Conservation (phyloP, 2,888 invertebrate genomes). For the Chalcosyrphus nemorum region DNA sequence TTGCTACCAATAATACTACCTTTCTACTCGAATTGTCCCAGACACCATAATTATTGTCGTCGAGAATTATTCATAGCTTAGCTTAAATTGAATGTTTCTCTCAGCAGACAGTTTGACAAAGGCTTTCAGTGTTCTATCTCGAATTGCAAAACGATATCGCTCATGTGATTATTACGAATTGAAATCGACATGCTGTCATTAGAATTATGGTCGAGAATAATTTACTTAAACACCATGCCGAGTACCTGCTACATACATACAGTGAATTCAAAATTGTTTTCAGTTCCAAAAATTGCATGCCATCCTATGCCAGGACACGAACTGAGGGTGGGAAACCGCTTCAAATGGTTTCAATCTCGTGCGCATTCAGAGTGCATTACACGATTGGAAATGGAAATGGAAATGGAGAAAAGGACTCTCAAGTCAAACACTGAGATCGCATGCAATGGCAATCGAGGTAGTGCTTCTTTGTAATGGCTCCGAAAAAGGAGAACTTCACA, state of each 20-base stretch:
- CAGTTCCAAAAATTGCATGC: slow-evolving; percentile 62
- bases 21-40: neutral
- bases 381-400: slow-evolving; percentile 57
- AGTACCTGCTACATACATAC: neutral
- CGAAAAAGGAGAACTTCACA: slow-evolving; percentile 53
- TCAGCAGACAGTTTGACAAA: neutral
- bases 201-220: slow-evolving; percentile 43
- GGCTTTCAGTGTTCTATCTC: neutral
- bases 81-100: neutral
- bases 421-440: slow-evolving; percentile 65
- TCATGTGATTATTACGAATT: slow-evolving; percentile 59
- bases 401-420: slow-evolving; percentile 62
- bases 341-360: slow-evolving; percentile 30
- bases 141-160: slow-evolving; percentile 58
- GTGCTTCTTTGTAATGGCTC: slow-evolving; percentile 20
- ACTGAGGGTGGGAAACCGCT: neutral
- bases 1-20: neutral
- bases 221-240: slow-evolving; percentile 62
- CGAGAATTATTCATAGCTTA: slow-evolving; percentile 15
- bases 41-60: slow-evolving; percentile 15
- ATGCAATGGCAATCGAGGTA: slow-evolving; percentile 62
- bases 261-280: neutral
- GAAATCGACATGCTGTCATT: slow-evolving; percentile 59
- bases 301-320: slow-evolving; percentile 11
- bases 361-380: slow-evolving; percentile 51